A percentile compares a stretch with the other conserved stretches of the same genome.
phyloP scores from a whole-genome alignment of 2,113 vertebrate species.

The Xiphophorus hellerii region DNA sequence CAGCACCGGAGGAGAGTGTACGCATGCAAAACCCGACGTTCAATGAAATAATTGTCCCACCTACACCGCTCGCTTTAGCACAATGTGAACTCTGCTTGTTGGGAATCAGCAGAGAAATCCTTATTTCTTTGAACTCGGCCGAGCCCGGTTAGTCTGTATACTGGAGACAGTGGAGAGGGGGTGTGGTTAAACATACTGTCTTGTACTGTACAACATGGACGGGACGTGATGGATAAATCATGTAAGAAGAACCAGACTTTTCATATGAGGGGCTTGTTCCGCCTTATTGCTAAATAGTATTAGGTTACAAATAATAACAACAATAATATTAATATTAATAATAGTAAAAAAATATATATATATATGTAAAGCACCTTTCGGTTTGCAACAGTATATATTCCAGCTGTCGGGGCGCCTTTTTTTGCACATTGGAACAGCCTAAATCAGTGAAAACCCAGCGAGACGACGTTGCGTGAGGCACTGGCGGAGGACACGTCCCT shows the following conservation, averaged over 20 bases:
- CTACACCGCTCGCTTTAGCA: constrained; percentile 6
- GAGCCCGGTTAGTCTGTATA: constrained; percentile 68
- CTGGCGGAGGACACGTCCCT: constrained; percentile 35
- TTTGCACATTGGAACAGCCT: constrained; percentile 35
- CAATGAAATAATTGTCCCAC: constrained; percentile 42
- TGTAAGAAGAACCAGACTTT: constrained; percentile 20
- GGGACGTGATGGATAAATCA: constrained; percentile 76
- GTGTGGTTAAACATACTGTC: constrained; percentile 90
- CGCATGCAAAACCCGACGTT: constrained; percentile 6
- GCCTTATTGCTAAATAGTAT: constrained; percentile 2
- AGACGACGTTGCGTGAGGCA: constrained; percentile 21
- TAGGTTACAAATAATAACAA: background rate
- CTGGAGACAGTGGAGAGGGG: constrained; percentile 85
- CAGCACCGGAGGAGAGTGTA: constrained; percentile 46
- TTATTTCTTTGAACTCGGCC: constrained; percentile 84
- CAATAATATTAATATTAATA: constrained; percentile 21
- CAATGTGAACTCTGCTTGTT: constrained; percentile 16
- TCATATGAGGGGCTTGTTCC: constrained; percentile 23
- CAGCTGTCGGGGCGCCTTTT: constrained; percentile 59
- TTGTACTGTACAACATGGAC: constrained; percentile 89
- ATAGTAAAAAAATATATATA: background rate
- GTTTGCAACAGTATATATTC: constrained; percentile 37
- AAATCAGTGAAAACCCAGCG: constrained; percentile 30
- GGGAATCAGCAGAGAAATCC: constrained; percentile 39
- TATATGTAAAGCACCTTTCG: background rate